These are phyloP conservation scores for Fragum whitleyi DNA, from an alignment of 2,888 invertebrate species.

Conservation along the genomic window DNA sequence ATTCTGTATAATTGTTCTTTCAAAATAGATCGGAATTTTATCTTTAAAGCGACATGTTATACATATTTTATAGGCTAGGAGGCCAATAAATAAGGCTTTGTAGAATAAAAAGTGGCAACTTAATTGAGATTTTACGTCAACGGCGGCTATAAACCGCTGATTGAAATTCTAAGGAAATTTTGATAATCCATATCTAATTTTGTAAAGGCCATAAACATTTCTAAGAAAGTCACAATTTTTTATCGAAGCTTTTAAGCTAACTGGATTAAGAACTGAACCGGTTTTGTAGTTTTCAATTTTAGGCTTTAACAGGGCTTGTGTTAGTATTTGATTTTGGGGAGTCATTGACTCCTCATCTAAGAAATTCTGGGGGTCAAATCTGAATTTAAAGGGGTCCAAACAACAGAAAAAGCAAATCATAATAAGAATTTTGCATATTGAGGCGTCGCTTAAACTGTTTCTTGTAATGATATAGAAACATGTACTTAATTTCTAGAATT, in stretches of 20 bases:
- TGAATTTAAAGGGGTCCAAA: too few species aligned
- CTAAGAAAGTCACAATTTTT: neutral
- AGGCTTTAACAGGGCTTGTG: too few species aligned
- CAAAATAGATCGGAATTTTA: conserved; percentile 9
- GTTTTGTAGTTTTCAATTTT: neutral
- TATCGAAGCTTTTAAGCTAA: neutral
- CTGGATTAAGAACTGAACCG: neutral
- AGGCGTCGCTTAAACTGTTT: too few species aligned
- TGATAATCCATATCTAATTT: conserved; percentile 15
- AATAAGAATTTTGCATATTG: too few species aligned
- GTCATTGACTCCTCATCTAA: too few species aligned
- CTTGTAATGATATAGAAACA: too few species aligned
- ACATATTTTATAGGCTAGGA: conserved; percentile 7
- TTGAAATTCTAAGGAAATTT: conserved; percentile 1
- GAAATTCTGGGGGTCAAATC: too few species aligned
- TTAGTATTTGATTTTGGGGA: too few species aligned
- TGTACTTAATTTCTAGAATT: too few species aligned
- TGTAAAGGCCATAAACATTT: neutral
- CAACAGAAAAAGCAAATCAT: too few species aligned
- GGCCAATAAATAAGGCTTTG: neutral
- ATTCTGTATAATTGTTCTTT: conserved; percentile 15
- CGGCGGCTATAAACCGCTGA: conserved; percentile 9
- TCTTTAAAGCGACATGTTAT: conserved; percentile 24
- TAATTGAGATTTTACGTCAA: conserved; percentile 3
- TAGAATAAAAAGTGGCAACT: conserved; percentile 19